Evolutionary conservation across 2,888 invertebrate species (phyloP).

Genomic region (Siphlonurus alternatus): DNA sequence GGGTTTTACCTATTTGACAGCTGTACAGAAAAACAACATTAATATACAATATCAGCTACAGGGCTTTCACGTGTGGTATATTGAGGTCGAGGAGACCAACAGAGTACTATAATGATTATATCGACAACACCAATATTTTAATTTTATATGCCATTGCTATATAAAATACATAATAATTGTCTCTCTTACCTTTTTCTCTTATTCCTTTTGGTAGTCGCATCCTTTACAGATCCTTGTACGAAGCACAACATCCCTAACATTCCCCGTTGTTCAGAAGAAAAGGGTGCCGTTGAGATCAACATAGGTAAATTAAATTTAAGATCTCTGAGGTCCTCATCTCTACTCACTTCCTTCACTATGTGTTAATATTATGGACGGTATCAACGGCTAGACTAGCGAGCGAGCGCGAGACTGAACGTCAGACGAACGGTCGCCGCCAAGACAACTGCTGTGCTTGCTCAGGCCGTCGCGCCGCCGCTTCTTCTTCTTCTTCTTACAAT

Average conservation of each 20-base stretch:
- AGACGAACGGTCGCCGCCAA: too few relatives aligned
- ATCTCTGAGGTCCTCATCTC: neutral
- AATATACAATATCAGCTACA: neutral
- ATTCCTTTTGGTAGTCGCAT: neutral
- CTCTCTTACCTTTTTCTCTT: neutral
- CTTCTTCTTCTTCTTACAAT: too few relatives aligned
- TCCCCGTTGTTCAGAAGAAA: neutral
- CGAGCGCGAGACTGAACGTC: too few relatives aligned
- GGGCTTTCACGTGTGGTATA: neutral
- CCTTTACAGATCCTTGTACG: neutral
- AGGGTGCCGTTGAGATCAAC: neutral
- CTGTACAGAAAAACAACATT: neutral
- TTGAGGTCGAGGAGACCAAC: neutral
- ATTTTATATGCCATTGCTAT: neutral
- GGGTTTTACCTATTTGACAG: too few relatives aligned
- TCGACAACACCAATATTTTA: neutral
- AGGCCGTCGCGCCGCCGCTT: too few relatives aligned
- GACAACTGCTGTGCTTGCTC: too few relatives aligned
- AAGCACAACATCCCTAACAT: neutral
- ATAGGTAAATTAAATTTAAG: too few relatives aligned
- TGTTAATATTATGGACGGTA: too few relatives aligned
- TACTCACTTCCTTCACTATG: too few relatives aligned
- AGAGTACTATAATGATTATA: neutral
- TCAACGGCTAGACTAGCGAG: too few relatives aligned
- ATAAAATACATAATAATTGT: too few relatives aligned